phyloP scores from a whole-genome alignment of 1,140 invertebrate genomes.

The Amyelois transitella region DNA sequence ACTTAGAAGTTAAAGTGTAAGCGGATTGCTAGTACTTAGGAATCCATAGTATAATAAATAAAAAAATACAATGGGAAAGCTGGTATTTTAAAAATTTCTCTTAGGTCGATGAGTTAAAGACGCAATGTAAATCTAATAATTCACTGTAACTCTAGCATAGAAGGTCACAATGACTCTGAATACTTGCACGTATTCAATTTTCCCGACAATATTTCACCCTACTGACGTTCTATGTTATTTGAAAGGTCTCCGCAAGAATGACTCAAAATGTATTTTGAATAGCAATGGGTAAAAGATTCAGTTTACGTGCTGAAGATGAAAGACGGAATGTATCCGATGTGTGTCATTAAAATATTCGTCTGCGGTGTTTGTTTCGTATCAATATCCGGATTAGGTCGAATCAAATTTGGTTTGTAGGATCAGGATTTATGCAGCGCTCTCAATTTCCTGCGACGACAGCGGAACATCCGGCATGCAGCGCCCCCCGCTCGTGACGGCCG shows the following conservation, averaged over 20 bases:
- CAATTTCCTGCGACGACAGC: constrained; percentile 72
- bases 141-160: constrained; percentile 20
- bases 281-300: constrained; percentile 26
- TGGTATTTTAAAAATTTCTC: too few relatives aligned
- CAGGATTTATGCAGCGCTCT: constrained; percentile 70
- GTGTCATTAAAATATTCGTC: constrained; percentile 38
- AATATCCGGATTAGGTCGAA: constrained; percentile 70
- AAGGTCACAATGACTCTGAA: constrained; percentile 45
- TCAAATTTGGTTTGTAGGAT: constrained; percentile 69
- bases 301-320: constrained; percentile 8
- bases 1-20: too few relatives aligned
- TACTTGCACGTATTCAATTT: constrained; percentile 67
- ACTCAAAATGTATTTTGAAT: constrained; percentile 43
- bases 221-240: constrained; percentile 42
- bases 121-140: not conserved
- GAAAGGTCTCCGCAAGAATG: constrained; percentile 34
- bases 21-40: too few relatives aligned
- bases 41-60: too few relatives aligned
- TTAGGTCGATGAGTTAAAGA: not conserved
- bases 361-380: constrained; percentile 60
- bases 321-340: constrained; percentile 3
- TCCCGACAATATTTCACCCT: constrained; percentile 59
- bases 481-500: too few relatives aligned
- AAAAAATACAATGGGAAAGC: too few relatives aligned
- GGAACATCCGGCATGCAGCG: constrained; percentile 62